Conservation (phyloP, 2,888 invertebrate genomes). For the Lochmaea capreae region DNA sequence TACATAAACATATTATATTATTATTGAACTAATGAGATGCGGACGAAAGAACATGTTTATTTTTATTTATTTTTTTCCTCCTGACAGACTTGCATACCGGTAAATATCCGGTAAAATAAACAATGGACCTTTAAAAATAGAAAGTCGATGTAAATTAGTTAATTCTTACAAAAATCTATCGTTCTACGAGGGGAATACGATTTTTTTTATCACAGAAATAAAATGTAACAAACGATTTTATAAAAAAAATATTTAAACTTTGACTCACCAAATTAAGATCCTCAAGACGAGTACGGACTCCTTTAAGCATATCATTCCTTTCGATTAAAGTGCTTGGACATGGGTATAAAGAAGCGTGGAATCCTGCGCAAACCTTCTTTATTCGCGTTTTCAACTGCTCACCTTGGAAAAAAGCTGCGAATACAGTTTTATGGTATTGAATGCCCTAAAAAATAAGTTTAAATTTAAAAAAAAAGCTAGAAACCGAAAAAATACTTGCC, state of each 20-base stretch:
- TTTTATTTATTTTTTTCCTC: not conserved
- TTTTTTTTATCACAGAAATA: not conserved
- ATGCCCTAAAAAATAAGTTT: conserved; percentile 74
- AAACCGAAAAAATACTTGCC: conserved; percentile 67
- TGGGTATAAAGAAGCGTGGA: conserved; percentile 91
- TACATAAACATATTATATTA: not conserved
- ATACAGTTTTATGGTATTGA: conserved; percentile 89
- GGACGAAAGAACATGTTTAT: not conserved
- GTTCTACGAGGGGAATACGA: too few relatives aligned
- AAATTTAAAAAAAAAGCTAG: too few relatives aligned
- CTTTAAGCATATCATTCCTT: conserved; percentile 89
- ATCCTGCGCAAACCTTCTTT: conserved; percentile 94
- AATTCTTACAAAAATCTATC: too few relatives aligned
- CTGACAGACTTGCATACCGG: not conserved
- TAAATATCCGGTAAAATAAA: not conserved
- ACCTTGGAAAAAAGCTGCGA: conserved; percentile 91
- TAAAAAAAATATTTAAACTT: too few relatives aligned
- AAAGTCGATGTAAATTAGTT: too few relatives aligned
- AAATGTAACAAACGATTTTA: too few relatives aligned
- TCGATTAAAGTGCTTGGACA: conserved; percentile 90
- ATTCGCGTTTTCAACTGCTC: conserved; percentile 91
- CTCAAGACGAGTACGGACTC: conserved; percentile 89
- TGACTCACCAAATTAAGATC: conserved; percentile 80
- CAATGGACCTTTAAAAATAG: too few relatives aligned
- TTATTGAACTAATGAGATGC: not conserved